These are phyloP conservation scores for Discoglossus pictus DNA, from an alignment of 2,797 vertebrate species.

Conservation along the genomic window DNA sequence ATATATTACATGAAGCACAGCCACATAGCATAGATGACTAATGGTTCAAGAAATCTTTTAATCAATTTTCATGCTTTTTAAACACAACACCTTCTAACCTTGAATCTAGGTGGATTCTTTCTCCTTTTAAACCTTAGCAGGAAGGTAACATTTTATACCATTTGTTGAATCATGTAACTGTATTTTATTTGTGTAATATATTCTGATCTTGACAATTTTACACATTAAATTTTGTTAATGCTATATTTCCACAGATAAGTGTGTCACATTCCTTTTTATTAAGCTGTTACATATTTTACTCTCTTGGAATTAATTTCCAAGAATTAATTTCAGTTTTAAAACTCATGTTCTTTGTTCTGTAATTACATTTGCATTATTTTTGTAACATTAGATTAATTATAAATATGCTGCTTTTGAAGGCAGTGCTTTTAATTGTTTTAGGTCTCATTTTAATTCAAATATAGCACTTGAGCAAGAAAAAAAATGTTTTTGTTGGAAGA, in stretches of 20 bases:
- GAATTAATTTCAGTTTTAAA: no score
- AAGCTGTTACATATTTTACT: neutral
- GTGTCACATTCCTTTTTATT: conserved; percentile 18
- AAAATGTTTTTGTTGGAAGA: no score
- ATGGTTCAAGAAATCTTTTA: conserved; percentile 17
- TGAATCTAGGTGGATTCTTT: conserved; percentile 27
- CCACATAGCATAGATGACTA: conserved; percentile 19
- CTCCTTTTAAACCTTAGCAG: conserved; percentile 26
- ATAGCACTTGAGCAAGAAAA: no score
- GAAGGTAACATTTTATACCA: conserved; percentile 45
- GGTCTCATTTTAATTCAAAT: no score
- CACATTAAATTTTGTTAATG: conserved; percentile 49
- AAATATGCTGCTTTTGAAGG: no score
- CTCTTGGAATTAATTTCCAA: neutral
- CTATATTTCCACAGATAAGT: conserved; percentile 41
- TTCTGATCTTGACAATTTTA: conserved; percentile 46
- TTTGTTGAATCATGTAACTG: conserved; percentile 51
- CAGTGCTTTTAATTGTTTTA: no score
- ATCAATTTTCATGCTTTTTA: conserved; percentile 23
- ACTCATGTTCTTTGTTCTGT: no score
- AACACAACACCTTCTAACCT: conserved; percentile 11
- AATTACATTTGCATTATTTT: no score
- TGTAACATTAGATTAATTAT: no score
- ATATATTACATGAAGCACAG: conserved; percentile 26
- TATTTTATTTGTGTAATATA: conserved; percentile 58